Percentiles rank a stretch among this genome's conserved stretches.
Conservation (phyloP, 2,113 vertebrate genomes). For the Nansenia antarctica region DNA sequence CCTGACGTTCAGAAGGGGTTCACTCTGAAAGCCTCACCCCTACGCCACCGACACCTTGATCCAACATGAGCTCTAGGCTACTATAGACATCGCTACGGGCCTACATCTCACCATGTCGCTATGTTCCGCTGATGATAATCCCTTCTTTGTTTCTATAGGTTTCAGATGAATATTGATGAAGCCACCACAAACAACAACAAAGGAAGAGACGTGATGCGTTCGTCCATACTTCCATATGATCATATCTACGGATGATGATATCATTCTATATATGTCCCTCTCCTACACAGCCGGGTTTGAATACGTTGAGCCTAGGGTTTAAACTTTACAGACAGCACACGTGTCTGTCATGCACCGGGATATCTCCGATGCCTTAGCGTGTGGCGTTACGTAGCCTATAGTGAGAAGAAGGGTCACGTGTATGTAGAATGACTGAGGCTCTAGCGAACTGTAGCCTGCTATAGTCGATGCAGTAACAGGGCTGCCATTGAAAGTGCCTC, state of each 20-base stretch:
- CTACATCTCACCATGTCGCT: background rate
- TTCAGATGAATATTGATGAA: background rate
- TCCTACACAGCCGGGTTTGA: no score
- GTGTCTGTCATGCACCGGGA: background rate
- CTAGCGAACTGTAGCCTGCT: background rate
- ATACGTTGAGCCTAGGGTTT: background rate
- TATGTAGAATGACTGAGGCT: background rate
- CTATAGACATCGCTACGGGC: background rate
- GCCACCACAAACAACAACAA: no score
- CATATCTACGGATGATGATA: no score
- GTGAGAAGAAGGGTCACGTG: no score
- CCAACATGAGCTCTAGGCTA: background rate
- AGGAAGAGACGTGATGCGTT: no score
- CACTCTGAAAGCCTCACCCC: slow-evolving; percentile 22
- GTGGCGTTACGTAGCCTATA: no score
- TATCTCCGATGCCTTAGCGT: no score
- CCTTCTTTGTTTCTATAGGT: background rate
- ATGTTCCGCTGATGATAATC: background rate
- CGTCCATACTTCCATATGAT: no score
- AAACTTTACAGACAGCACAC: background rate
- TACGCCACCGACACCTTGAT: slow-evolving; percentile 17
- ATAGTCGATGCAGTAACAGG: background rate
- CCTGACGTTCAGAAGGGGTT: slow-evolving; percentile 46
- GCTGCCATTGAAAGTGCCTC: slow-evolving; percentile 44
- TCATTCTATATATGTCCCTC: no score